These are phyloP conservation scores for Diploptera punctata DNA, from an alignment of 2,888 invertebrate species.

Conservation along the genomic window DNA sequence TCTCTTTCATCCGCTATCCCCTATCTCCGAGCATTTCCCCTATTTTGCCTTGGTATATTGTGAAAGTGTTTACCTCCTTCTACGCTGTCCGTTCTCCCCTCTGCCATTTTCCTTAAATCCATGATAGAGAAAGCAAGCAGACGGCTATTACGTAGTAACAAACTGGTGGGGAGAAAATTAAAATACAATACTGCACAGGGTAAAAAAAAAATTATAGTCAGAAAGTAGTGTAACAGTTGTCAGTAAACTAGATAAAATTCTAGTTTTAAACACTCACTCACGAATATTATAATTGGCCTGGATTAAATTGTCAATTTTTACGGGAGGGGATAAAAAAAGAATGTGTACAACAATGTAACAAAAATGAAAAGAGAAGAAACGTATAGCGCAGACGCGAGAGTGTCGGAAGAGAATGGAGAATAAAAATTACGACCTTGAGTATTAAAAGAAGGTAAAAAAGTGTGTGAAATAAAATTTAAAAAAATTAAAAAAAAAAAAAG, in stretches of 20 bases:
- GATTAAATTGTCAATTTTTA: neutral
- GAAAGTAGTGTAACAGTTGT: neutral
- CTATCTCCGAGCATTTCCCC: conserved; percentile 27
- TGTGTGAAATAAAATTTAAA: neutral
- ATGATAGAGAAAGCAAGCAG: conserved; percentile 32
- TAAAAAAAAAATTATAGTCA: neutral
- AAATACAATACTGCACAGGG: conserved; percentile 19
- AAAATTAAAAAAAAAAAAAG: neutral
- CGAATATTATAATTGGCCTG: neutral
- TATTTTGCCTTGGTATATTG: conserved; percentile 35
- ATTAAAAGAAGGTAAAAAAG: neutral
- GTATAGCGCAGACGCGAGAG: neutral
- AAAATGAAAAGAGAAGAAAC: neutral
- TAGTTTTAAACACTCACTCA: neutral
- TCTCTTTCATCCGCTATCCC: conserved; percentile 16
- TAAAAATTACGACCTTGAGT: conserved; percentile 6
- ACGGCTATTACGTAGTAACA: conserved; percentile 3
- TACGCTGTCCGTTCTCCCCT: conserved; percentile 1
- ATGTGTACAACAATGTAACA: conserved; percentile 15
- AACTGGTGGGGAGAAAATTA: conserved; percentile 3
- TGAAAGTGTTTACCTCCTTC: conserved; percentile 31
- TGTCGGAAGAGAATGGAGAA: neutral
- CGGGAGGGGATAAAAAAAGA: neutral
- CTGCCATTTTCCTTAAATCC: conserved; percentile 32
- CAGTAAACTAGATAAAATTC: neutral